Percentiles rank a stretch among this genome's conserved stretches.
phyloP scores from a whole-genome alignment of 1,140 invertebrate genomes.

The Drosophila bocki region DNA sequence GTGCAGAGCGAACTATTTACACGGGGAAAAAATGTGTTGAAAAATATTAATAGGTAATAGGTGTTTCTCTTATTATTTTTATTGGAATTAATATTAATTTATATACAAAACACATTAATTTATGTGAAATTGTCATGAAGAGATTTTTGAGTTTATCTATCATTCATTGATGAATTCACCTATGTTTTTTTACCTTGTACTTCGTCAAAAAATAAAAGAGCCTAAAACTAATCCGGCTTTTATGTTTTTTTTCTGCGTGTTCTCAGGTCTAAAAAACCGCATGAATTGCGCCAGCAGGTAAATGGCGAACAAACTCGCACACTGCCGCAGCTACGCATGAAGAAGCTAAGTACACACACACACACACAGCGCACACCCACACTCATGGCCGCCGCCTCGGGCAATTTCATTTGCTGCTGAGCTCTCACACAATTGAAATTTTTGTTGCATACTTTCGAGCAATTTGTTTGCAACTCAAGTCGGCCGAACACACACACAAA shows the following conservation, averaged over 20 bases:
- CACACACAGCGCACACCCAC: conserved; percentile 8
- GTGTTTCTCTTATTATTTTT: not conserved
- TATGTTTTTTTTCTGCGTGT: conserved; percentile 11
- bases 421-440: conserved; percentile 74
- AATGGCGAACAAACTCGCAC: conserved; percentile 37
- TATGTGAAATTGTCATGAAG: no score
- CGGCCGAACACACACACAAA: conserved; percentile 6
- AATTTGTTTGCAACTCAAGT: conserved; percentile 68
- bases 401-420: conserved; percentile 70
- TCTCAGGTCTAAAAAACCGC: conserved; percentile 17
- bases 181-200: no score
- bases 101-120: no score
- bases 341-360: conserved; percentile 29
- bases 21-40: not conserved
- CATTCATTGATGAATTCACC: no score
- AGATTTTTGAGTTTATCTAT: no score
- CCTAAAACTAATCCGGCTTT: no score
- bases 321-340: conserved; percentile 11
- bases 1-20: conserved; percentile 26
- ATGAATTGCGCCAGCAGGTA: conserved; percentile 36
- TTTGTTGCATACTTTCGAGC: conserved; percentile 75
- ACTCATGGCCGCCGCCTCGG: conserved; percentile 24
- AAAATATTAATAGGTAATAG: no score
- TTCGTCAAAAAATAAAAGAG: no score
- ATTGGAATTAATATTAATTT: not conserved